Conservation (phyloP, 2,113 vertebrate species). For the Morone chrysops region DNA sequence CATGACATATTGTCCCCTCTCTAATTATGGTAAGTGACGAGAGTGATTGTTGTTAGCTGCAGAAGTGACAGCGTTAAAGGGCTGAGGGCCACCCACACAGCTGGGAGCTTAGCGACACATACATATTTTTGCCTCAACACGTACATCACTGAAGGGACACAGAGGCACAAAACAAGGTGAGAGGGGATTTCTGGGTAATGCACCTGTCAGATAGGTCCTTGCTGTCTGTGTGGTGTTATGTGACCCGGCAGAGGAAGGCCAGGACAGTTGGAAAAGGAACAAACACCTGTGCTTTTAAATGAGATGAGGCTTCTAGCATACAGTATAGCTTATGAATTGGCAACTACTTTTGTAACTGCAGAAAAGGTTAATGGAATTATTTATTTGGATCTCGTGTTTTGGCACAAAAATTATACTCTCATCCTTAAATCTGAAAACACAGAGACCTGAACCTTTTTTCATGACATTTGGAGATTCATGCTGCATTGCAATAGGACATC, state of each 20-base stretch:
- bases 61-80: constrained; percentile 56
- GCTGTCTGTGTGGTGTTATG: constrained; percentile 34
- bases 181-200: constrained; percentile 46
- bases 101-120: constrained; percentile 46
- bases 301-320: constrained; percentile 13
- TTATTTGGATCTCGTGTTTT: neutral
- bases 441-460: neutral
- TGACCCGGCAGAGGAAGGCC: constrained; percentile 48
- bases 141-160: constrained; percentile 46
- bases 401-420: neutral
- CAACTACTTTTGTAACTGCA: neutral
- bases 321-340: constrained; percentile 14
- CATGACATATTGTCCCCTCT: constrained; percentile 40
- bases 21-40: constrained; percentile 57
- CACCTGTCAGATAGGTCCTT: constrained; percentile 66
- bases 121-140: constrained; percentile 55
- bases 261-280: constrained; percentile 44
- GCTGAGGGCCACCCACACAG: constrained; percentile 47
- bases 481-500: constrained; percentile 8
- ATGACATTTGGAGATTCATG: neutral
- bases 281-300: constrained; percentile 52
- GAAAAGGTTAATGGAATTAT: neutral
- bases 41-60: constrained; percentile 47
- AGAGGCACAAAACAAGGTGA: constrained; percentile 66
- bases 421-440: neutral